Evolutionary conservation across 2,113 vertebrate species (phyloP).

Genomic region (Chaetodon trifascialis): DNA sequence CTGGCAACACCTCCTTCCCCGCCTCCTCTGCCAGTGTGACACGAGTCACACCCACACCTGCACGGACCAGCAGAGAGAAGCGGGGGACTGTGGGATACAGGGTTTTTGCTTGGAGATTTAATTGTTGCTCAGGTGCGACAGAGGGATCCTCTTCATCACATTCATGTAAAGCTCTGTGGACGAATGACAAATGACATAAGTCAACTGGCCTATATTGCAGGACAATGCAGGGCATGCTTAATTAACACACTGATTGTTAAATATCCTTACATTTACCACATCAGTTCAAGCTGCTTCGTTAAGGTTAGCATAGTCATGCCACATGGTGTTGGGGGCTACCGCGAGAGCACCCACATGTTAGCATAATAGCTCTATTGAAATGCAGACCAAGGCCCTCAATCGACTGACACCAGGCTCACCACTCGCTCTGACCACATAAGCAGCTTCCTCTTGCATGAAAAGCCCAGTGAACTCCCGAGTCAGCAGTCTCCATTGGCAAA

Average conservation of each 20-base stretch:
- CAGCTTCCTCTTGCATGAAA: conserved; percentile 65
- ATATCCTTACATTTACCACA: not conserved
- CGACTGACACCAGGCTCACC: conserved; percentile 28
- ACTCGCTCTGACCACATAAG: conserved; percentile 56
- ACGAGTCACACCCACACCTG: conserved; percentile 35
- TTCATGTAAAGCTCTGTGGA: conserved; percentile 48
- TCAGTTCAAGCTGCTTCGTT: not conserved
- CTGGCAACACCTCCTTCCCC: conserved; percentile 56
- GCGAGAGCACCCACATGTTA: not conserved
- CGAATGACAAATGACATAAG: conserved; percentile 8
- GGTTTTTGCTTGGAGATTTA: conserved; percentile 24
- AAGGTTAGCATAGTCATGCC: not conserved
- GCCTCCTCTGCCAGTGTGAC: conserved; percentile 75
- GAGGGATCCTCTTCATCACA: conserved; percentile 28
- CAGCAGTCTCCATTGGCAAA: conserved; percentile 69
- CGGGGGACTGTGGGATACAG: conserved; percentile 15
- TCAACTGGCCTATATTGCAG: not conserved
- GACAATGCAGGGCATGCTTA: not conserved
- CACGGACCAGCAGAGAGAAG: conserved; percentile 13
- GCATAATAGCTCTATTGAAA: conserved; percentile 30
- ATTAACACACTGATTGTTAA: not conserved
- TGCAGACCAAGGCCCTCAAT: conserved; percentile 12
- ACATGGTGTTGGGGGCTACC: not conserved
- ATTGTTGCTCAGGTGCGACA: conserved; percentile 14
- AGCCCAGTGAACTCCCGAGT: conserved; percentile 49